Evolutionary conservation across 2,888 invertebrate species (phyloP).

Genomic region (Xylota sylvarum): DNA sequence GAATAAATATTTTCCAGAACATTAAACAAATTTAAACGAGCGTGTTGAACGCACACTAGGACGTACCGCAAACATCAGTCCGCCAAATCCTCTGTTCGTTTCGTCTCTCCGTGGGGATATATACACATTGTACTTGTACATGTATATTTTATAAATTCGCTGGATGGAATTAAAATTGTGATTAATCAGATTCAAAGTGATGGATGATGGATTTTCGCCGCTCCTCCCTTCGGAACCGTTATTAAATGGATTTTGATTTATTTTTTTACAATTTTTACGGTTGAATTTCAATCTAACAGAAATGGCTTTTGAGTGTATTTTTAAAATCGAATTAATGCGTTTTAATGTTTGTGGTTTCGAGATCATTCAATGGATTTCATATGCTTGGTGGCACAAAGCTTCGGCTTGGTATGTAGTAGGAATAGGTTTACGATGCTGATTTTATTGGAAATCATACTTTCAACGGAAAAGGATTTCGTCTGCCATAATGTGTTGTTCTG

Average conservation of each 20-base stretch:
- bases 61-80: constrained; percentile 38
- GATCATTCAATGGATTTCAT: not conserved
- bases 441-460: too few relatives aligned
- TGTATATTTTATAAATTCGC: not conserved
- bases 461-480: too few relatives aligned
- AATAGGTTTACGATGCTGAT: too few relatives aligned
- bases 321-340: not conserved
- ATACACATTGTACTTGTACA: too few relatives aligned
- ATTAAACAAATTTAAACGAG: constrained; percentile 71
- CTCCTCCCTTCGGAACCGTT: not conserved
- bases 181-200: constrained; percentile 60
- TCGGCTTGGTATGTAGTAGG: too few relatives aligned
- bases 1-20: constrained; percentile 71
- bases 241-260: constrained; percentile 64
- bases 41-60: constrained; percentile 49
- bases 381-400: not conserved
- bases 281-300: constrained; percentile 40
- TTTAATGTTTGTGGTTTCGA: constrained; percentile 7
- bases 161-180: constrained; percentile 64
- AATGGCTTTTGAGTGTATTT: constrained; percentile 4
- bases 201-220: not conserved
- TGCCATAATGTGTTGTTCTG: too few relatives aligned
- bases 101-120: constrained; percentile 7
- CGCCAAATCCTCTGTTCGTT: constrained; percentile 40
- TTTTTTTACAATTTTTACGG: constrained; percentile 12